Evolutionary conservation across 2,888 invertebrate species (phyloP), one percentile per base, ranked within the genome.

Genomic region (Diarsia brunnea): DNA sequence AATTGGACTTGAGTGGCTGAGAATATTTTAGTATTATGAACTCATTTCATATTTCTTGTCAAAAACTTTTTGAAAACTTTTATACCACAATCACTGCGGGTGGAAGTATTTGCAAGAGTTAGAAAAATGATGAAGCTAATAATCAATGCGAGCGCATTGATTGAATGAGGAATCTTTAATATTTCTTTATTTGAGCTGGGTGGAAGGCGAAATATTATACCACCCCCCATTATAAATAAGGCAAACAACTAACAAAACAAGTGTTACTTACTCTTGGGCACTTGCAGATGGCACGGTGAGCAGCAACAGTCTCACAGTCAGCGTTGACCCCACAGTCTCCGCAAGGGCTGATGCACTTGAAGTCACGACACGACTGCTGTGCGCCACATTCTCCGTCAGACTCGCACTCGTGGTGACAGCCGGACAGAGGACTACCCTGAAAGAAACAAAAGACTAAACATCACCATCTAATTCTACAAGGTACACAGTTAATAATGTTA

Each of bases 401-500:
- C 75, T 98, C 98, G 90, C 98, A 98, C 94, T 98, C 98, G 91
- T 98, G 98, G 19, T 98, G 97, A 90, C 98, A 99, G 2, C 98
- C 98, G 45, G 96, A 92, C 68, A 98, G 91, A 16, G 98, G 98
- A 82, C 98, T 98, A 64, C 98, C 98, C 94, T 97, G 94, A 53
- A 67, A 2, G n/a, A 24, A 31, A 68, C 1, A 60, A 58, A 53
- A 73, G 38, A 14, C 21, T 38, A 47, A 58, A 14, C 7, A 47
- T 47, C 47, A 24, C 11, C n/a, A 66, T 21, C 47, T 31, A 8
- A 31, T 45, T n/a, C 10, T 27, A 7, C 43, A 16, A 7, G 10
- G 1, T 16, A 45, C 16, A n/a, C 19, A 3, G 51, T 31, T 38
- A n/a, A 16, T 11, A 4, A 31, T n/a, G n/a, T 67, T 31, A 1